phyloP scores from a whole-genome alignment of 2,113 vertebrate species.

The Rostratula benghalensis region DNA sequence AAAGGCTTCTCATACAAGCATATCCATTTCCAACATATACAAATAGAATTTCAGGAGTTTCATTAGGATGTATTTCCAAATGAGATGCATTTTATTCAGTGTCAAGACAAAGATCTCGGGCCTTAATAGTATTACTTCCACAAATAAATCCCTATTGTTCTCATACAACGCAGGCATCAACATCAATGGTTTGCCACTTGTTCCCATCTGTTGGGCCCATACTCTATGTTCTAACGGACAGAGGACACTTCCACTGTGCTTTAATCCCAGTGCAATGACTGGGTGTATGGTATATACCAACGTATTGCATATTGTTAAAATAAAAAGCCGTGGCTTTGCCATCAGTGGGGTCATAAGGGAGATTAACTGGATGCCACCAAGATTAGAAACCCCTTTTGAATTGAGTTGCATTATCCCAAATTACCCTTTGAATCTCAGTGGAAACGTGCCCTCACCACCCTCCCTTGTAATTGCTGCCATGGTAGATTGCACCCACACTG shows the following conservation, averaged over 20 bases:
- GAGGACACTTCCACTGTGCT: background rate
- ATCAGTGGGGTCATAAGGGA: background rate
- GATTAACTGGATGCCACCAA: background rate
- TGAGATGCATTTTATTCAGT: background rate
- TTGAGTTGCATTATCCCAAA: background rate
- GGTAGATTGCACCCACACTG: background rate
- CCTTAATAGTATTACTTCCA: background rate
- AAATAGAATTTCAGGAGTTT: background rate
- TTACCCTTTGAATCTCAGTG: background rate
- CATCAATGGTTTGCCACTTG: background rate
- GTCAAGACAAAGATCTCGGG: background rate
- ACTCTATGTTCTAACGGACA: background rate
- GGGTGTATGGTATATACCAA: background rate
- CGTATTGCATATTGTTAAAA: background rate
- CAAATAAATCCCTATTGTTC: background rate
- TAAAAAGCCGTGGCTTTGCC: background rate
- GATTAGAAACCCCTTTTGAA: background rate
- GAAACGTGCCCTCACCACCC: background rate
- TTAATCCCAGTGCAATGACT: background rate
- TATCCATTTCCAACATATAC: background rate
- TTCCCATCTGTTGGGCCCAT: background rate
- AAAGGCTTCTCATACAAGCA: background rate
- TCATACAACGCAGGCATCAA: background rate
- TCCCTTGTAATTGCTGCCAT: background rate
- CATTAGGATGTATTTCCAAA: background rate